These are phyloP conservation scores for Molossus molossus DNA, from an alignment of 2,797 vertebrate species.

Conservation along the genomic window DNA sequence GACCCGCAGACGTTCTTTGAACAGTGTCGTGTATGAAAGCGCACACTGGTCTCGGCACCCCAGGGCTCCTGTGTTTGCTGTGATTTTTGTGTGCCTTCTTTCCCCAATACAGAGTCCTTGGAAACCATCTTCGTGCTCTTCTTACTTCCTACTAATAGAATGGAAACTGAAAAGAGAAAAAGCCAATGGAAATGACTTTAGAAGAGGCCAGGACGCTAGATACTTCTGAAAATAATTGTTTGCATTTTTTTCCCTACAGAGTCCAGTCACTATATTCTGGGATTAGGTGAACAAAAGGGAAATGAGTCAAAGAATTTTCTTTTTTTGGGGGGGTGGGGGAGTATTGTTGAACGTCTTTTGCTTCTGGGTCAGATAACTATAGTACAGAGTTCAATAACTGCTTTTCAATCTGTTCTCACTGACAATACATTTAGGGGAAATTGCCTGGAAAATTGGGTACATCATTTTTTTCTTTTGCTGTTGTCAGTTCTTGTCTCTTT, in stretches of 20 bases:
- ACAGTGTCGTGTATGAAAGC: background rate
- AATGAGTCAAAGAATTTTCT: background rate
- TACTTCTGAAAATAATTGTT: slow-evolving; percentile 33
- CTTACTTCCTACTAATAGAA: background rate
- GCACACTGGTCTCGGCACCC: background rate
- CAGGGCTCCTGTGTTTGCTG: background rate
- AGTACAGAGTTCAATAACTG: background rate
- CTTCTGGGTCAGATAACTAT: background rate
- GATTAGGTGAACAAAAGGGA: background rate
- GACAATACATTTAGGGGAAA: background rate
- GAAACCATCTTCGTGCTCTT: background rate
- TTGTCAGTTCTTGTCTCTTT: slow-evolving; percentile 20
- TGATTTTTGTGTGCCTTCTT: background rate
- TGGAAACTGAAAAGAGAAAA: slow-evolving; percentile 40
- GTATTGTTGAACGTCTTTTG: background rate
- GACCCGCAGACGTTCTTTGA: background rate
- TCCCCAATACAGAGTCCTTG: background rate
- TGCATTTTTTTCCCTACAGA: background rate
- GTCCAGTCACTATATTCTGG: background rate
- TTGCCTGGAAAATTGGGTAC: background rate
- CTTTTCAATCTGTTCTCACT: slow-evolving; percentile 12
- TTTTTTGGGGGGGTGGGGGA: too few relatives aligned
- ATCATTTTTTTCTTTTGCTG: background rate
- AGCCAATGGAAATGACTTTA: background rate
- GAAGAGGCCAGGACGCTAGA: background rate